Evolutionary conservation across 2,113 vertebrate genomes (phyloP), one percentile per base, ranked within the genome.

Genomic region (Sylvia atricapilla): DNA sequence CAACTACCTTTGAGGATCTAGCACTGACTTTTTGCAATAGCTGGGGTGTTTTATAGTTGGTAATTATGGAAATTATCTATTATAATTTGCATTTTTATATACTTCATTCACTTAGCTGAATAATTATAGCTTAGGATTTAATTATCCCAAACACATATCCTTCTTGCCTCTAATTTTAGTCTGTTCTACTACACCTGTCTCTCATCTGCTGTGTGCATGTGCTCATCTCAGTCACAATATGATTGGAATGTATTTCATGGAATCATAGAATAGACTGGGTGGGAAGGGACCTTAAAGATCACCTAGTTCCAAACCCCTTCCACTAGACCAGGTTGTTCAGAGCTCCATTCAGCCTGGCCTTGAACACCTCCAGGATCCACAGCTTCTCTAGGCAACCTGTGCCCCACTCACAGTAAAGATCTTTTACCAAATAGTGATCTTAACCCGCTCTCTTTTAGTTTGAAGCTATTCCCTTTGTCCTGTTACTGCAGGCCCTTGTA

Each of bases 41-140:
- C 43, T 80, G 56, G 55, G 39, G 58, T 92, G 68, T 89, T 92
- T 92, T 88, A 90, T 92, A 86, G 94, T 92, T 78, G 89, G 89
- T 47, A 90, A 94, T 97, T 96, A 90, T 70, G 80, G 86, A 93
- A 92, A 94, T 94, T 89, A 80, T 88, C 67, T 87, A 44, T 93
- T 89, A 89, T 87, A 80, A 95, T 95, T 96, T 95, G 75, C 87
- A 94, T 94, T 95, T 95, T 93, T 37, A 91, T 87, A 85, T 44
- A 80, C 56, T 86, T 52, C 75, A 70, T 92, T 95, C 85, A 87
- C 72, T 90, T 93, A 95, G 85, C 59, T 90, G 75, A 94, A 55
- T 93, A 85, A 93, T 90, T 77, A 87, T 91, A 94, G 59, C 20
- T 93, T 88, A 90, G 72, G 55, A 93, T 93, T 94, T 94, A 96